A percentile compares a stretch with the other conserved stretches of the same genome.
phyloP scores from a whole-genome alignment of 1,140 invertebrate species.

The Pararge aegeria region DNA sequence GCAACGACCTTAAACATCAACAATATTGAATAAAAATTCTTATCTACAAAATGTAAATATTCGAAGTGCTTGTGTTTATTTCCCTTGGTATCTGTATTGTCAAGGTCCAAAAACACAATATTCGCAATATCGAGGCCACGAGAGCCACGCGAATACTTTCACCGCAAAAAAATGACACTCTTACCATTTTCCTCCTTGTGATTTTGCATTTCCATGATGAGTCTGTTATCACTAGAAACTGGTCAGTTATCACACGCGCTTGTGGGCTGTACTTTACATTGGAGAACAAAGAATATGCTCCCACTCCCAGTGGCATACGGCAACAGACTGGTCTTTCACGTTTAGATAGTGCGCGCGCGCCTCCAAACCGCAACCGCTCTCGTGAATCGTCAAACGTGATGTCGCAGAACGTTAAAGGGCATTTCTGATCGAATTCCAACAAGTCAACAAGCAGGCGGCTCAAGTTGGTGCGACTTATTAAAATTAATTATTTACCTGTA shows the following conservation, averaged over 20 bases:
- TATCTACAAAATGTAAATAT: no score
- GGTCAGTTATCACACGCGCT: slow-evolving; percentile 24
- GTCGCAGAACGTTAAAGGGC: slow-evolving; percentile 12
- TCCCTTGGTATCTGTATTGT: slow-evolving; percentile 16
- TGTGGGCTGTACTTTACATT: slow-evolving; percentile 5
- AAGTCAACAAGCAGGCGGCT: no score
- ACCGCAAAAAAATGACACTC: slow-evolving; percentile 22
- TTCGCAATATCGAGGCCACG: slow-evolving; percentile 35
- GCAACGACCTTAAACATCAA: no score
- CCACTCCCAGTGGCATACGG: slow-evolving; percentile 29
- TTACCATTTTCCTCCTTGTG: slow-evolving; percentile 35
- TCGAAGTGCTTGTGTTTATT: slow-evolving; percentile 7
- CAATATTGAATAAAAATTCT: no score
- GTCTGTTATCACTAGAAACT: slow-evolving; percentile 23
- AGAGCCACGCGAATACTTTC: slow-evolving; percentile 36
- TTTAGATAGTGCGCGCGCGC: slow-evolving; percentile 35
- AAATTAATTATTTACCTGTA: no score
- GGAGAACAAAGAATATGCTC: slow-evolving; percentile 17
- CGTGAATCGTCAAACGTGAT: no score
- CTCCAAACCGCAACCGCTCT: slow-evolving; percentile 15
- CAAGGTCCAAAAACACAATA: slow-evolving; percentile 27
- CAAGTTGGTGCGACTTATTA: no score
- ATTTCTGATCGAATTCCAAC: neutral
- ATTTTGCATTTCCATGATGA: slow-evolving; percentile 37
- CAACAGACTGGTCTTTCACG: slow-evolving; percentile 31